Percentiles rank a stretch among this genome's conserved stretches.
phyloP scores from a whole-genome alignment of 2,888 invertebrate species.

The Elegia similella region DNA sequence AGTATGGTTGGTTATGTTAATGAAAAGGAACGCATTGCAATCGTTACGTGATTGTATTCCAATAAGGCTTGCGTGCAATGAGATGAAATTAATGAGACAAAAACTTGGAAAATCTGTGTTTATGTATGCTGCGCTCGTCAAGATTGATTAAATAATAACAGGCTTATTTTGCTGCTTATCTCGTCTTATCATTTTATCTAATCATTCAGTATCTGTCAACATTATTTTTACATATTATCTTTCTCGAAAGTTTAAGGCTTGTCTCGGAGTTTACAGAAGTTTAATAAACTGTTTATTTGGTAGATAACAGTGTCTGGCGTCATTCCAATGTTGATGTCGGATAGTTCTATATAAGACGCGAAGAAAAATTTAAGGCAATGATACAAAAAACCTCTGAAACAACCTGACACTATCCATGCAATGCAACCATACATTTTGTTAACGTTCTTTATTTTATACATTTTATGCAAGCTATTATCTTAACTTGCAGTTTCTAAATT shows the following conservation, averaged over 20 bases:
- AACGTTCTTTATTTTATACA: too few species aligned
- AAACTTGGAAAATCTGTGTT: conserved; percentile 9
- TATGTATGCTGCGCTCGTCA: background rate
- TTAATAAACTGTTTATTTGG: background rate
- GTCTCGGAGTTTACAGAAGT: background rate
- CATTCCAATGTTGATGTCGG: background rate
- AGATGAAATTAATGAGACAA: conserved; percentile 9
- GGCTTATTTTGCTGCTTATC: background rate
- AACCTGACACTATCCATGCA: too few species aligned
- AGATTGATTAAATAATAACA: conserved; percentile 2
- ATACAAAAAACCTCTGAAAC: background rate
- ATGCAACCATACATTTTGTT: too few species aligned
- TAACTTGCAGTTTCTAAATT: background rate
- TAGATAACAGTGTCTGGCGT: conserved; percentile 3
- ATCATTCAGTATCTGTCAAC: background rate
- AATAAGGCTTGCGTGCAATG: conserved; percentile 12
- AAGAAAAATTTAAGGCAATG: background rate
- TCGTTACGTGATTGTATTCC: conserved; percentile 14
- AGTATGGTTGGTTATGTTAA: conserved; percentile 5
- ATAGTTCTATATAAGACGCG: background rate
- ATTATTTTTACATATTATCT: conserved; percentile 1
- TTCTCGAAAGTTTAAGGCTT: background rate
- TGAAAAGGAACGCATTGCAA: conserved; percentile 13
- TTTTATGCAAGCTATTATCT: too few species aligned
- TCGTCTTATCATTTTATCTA: background rate